Percentiles rank a stretch among this genome's conserved stretches.
Conservation (phyloP, 2,113 vertebrate species). For the Nansenia antarctica region DNA sequence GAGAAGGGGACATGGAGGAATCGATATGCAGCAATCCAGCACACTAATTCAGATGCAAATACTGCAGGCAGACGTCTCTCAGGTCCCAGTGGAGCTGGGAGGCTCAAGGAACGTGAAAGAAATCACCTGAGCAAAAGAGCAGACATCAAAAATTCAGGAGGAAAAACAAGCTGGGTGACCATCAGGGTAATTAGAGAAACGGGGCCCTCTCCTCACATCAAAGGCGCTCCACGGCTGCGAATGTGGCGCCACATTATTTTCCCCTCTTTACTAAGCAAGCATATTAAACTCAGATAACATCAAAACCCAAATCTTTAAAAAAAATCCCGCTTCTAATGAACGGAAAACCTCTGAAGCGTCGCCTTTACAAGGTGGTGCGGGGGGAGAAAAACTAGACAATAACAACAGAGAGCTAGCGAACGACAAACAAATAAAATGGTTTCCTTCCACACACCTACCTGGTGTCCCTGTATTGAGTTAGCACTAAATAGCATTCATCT, state of each 20-base stretch:
- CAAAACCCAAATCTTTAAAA: conserved; percentile 53
- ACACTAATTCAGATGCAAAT: conserved; percentile 69
- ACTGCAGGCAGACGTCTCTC: conserved; percentile 56
- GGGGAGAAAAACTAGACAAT: conserved; percentile 26
- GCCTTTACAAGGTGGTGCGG: conserved; percentile 46
- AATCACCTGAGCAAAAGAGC: conserved; percentile 30
- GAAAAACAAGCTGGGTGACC: conserved; percentile 54
- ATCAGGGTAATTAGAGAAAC: conserved; percentile 68
- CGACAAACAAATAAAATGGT: conserved; percentile 39
- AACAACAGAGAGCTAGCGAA: conserved; percentile 6
- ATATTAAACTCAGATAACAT: conserved; percentile 57
- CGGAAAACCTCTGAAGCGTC: conserved; percentile 47
- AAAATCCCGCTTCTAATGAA: conserved; percentile 51
- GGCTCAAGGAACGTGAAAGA: conserved; percentile 36
- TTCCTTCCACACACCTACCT: too few species aligned
- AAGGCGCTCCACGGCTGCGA: conserved; percentile 57
- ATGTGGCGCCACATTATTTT: conserved; percentile 55
- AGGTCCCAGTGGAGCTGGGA: conserved; percentile 39
- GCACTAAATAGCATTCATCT: too few species aligned
- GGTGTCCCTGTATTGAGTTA: too few species aligned
- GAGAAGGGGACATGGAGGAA: conserved; percentile 13
- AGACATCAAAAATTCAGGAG: conserved; percentile 19
- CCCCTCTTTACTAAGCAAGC: conserved; percentile 62
- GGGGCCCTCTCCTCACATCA: conserved; percentile 62
- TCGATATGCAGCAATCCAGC: conserved; percentile 54